Base-by-base conservation (phyloP, 1,140 invertebrate species). In the Drosophila willistoni region DNA sequence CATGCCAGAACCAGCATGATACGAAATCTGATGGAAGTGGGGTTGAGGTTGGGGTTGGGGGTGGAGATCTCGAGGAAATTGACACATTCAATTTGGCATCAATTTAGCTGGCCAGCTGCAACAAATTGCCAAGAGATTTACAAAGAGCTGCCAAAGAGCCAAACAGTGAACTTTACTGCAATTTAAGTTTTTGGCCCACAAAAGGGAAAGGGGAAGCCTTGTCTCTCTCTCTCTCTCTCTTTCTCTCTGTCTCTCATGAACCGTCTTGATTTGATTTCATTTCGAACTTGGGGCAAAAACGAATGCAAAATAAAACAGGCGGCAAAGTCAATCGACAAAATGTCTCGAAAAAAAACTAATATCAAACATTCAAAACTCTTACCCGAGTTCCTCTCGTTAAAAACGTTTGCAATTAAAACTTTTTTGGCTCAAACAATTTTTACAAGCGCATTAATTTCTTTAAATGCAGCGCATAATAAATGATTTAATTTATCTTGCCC, bases 11-110 rank as follows among this genome's bases (percentile, higher is more conserved):
- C 79, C 83, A 82, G 79, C 57, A 68, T 75, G 17, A 19, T 51
- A 22, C 17, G 17, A 39, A 39, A 39, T 29, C 5, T 29, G 29
- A 29, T 29, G 10, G 34, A 36, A 7, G 7, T 44, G 42, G 42
- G 14, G 14, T 44, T 14, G 1, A 22, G 19, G 19, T 22, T 22
- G 1, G 19, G 19, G 19, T 22, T 22, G 19, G 14, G 19, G 44
- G 19, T 22, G 9, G 44, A 22, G 14, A 9, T 2, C 3, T 19
- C 17, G 44, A n/a, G 64, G 51, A 79, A 87, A 86, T 87, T 86
- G 83, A 79, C 83, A 86, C 71, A 86, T 87, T 86, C 79, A 81
- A 86, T 86, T 86, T 76, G 78, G 79, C 72, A 71, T 73, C 73
- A 71, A 75, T 79, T 82, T 87, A 76, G 79, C 66, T 59, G 44